A percentile compares a stretch with the other conserved stretches of the same genome.
phyloP scores from a whole-genome alignment of 2,113 vertebrate species.

The Xiphias gladius region DNA sequence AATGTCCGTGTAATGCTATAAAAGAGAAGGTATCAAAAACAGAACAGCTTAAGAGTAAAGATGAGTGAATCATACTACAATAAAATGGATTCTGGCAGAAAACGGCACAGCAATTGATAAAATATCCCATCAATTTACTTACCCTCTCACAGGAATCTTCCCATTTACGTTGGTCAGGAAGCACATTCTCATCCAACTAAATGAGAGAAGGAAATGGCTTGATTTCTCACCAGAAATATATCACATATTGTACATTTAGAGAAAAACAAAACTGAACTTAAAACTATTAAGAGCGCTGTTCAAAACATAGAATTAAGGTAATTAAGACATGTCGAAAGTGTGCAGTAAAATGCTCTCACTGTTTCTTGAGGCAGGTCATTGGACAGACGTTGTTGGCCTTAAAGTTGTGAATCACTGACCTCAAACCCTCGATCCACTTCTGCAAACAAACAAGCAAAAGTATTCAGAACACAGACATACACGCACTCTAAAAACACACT shows the following conservation, averaged over 20 bases:
- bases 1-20: slow-evolving; percentile 97
- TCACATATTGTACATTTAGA: background rate
- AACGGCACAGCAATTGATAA: background rate
- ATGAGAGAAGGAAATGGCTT: slow-evolving; percentile 58
- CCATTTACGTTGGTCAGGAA: slow-evolving; percentile 96
- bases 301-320: too few relatives aligned
- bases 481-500: slow-evolving; percentile 20
- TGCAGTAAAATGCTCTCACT: slow-evolving; percentile 87
- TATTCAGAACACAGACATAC: background rate
- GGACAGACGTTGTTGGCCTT: slow-evolving; percentile 99
- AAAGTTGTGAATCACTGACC: slow-evolving; percentile 96
- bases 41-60: background rate
- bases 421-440: slow-evolving; percentile 97
- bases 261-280: background rate
- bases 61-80: background rate
- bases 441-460: slow-evolving; percentile 75
- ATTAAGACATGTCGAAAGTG: background rate
- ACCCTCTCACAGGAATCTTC: slow-evolving; percentile 98
- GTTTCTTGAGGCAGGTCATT: slow-evolving; percentile 99
- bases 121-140: slow-evolving; percentile 11
- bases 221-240: background rate
- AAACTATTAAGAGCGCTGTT: background rate
- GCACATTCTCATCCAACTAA: slow-evolving; percentile 97
- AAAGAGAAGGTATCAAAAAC: background rate
- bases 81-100: background rate